These are phyloP conservation scores for Bicyclus anynana DNA, from an alignment of 1,140 invertebrate species.

Conservation along the genomic window DNA sequence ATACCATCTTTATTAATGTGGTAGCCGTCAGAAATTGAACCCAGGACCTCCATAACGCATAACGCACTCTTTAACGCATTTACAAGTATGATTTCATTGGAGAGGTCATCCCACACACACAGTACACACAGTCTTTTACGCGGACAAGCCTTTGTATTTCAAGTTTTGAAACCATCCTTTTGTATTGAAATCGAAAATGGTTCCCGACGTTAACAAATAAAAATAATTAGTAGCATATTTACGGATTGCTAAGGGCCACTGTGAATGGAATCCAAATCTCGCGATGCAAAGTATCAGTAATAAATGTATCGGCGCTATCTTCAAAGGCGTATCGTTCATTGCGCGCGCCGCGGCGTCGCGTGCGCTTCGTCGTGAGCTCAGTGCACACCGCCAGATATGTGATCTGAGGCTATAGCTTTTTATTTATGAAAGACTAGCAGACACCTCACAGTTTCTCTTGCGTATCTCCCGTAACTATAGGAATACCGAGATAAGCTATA, in stretches of 20 bases:
- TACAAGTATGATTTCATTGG: too few species aligned
- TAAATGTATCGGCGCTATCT: constrained; percentile 56
- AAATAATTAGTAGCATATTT: constrained; percentile 16
- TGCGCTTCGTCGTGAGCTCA: constrained; percentile 12
- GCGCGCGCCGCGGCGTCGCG: constrained; percentile 35
- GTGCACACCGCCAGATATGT: constrained; percentile 20
- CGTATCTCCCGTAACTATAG: too few species aligned
- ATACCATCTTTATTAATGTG: too few species aligned
- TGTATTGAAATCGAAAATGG: neutral
- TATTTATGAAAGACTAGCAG: neutral
- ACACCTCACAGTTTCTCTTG: too few species aligned
- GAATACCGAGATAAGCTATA: too few species aligned
- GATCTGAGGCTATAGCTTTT: neutral
- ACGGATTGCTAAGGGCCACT: constrained; percentile 13
- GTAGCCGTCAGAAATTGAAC: too few species aligned
- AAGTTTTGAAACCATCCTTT: neutral
- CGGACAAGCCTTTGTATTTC: too few species aligned
- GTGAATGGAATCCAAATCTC: constrained; percentile 24
- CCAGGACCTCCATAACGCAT: too few species aligned
- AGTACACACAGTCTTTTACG: too few species aligned
- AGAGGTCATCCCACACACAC: too few species aligned
- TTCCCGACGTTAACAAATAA: constrained; percentile 1
- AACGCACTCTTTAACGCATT: too few species aligned
- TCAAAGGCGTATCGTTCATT: constrained; percentile 48
- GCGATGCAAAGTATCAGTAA: constrained; percentile 40